Conservation (phyloP, 2,113 vertebrate species). For the Ceuthmochares aereus region DNA sequence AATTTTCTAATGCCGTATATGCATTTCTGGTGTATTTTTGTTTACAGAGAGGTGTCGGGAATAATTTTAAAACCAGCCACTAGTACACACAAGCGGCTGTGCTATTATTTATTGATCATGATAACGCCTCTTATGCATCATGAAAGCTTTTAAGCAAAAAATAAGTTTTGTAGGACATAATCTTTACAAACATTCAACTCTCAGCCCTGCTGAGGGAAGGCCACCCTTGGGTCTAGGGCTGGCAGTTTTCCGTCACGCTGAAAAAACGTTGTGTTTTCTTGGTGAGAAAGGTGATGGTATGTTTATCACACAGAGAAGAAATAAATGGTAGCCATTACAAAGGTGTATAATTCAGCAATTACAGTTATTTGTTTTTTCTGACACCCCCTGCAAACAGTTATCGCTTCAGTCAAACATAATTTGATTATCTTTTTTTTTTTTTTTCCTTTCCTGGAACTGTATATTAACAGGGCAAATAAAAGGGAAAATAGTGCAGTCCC, state of each 20-base stretch:
- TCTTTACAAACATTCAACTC: accelerated
- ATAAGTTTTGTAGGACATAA: not conserved
- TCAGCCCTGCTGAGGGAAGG: not conserved
- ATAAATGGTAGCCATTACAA: constrained; percentile 61
- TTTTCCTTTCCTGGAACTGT: not conserved
- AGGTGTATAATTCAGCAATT: constrained; percentile 66
- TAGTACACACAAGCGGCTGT: not conserved
- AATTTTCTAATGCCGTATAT: accelerated
- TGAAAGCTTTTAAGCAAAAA: not conserved
- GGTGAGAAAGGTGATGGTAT: constrained; percentile 37
- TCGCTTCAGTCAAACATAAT: constrained; percentile 63
- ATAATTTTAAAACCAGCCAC: not conserved
- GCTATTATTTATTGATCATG: not conserved
- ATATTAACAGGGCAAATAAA: constrained; percentile 62
- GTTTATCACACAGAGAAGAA: not conserved
- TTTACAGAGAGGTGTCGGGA: not conserved
- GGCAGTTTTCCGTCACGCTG: not conserved
- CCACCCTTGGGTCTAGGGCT: not conserved
- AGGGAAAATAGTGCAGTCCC: constrained; percentile 63
- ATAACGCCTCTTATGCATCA: accelerated
- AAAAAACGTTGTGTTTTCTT: not conserved
- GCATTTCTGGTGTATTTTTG: not conserved
- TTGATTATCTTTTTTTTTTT: constrained; percentile 50
- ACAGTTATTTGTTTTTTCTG: constrained; percentile 60
- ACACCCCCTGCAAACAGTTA: constrained; percentile 59